phyloP scores from a whole-genome alignment of 2,888 invertebrate species.

The Rhingia rostrata region DNA sequence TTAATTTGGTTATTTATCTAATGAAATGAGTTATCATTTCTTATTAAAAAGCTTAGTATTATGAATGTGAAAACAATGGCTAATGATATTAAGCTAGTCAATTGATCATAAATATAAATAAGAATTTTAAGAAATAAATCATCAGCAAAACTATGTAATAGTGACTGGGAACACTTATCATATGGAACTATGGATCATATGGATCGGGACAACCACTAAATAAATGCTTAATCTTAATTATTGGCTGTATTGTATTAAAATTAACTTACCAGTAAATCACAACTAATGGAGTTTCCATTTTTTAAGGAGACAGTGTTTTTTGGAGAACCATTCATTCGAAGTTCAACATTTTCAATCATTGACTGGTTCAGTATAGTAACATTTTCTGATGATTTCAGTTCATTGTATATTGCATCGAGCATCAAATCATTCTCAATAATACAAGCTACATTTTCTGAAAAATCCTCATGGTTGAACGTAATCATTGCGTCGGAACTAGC shows the following conservation, averaged over 20 bases:
- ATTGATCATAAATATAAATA: too few relatives aligned
- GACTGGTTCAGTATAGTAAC: conserved; percentile 88
- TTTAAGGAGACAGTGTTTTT: conserved; percentile 85
- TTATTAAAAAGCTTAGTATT: too few relatives aligned
- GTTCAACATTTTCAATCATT: conserved; percentile 86
- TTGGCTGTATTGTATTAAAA: not conserved
- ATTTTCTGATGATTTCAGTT: conserved; percentile 85
- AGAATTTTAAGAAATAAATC: too few relatives aligned
- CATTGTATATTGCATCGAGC: conserved; percentile 88
- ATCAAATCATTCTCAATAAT: conserved; percentile 97
- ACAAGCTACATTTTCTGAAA: conserved; percentile 91
- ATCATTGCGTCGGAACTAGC: conserved; percentile 94
- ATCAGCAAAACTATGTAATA: too few relatives aligned
- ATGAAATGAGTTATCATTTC: too few relatives aligned
- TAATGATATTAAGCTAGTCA: too few relatives aligned
- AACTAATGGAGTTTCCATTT: conserved; percentile 86
- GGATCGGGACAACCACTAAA: too few relatives aligned
- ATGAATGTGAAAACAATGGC: too few relatives aligned
- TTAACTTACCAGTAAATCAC: conserved; percentile 82
- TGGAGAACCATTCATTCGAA: conserved; percentile 83
- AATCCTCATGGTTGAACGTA: conserved; percentile 90
- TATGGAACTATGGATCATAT: too few relatives aligned
- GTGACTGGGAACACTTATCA: too few relatives aligned
- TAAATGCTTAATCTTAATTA: not conserved
- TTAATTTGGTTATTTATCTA: too few relatives aligned